Evolutionary conservation across 1,140 invertebrate genomes (phyloP).

Genomic region (Macrotrachela quadricornifera): DNA sequence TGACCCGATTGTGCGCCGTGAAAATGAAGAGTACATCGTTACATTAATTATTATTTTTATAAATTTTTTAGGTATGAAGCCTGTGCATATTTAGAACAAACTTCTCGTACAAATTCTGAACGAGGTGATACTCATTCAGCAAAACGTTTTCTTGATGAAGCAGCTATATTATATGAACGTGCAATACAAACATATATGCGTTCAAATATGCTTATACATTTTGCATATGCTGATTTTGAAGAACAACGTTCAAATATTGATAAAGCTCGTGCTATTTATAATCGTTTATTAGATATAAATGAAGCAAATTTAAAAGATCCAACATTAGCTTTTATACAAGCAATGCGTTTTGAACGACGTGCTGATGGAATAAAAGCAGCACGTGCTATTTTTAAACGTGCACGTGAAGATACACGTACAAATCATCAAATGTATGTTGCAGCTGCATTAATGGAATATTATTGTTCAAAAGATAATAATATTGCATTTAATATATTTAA

Average conservation of each 20-base stretch:
- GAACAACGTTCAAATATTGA: conserved; percentile 21
- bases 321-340: conserved; percentile 55
- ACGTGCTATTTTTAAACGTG: conserved; percentile 73
- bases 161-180: conserved; percentile 72
- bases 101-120: neutral
- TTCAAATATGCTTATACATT: conserved; percentile 77
- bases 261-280: neutral
- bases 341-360: conserved; percentile 90
- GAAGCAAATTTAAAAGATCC: neutral
- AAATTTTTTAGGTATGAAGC: neutral
- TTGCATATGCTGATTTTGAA: conserved; percentile 95
- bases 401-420: conserved; percentile 63
- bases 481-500: conserved; percentile 96
- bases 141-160: conserved; percentile 75
- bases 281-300: neutral
- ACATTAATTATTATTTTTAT: conserved; percentile 10
- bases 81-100: neutral
- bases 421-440: conserved; percentile 82
- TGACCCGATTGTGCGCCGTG: no score
- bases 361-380: conserved; percentile 94
- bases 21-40: conserved; percentile 8
- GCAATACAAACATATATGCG: conserved; percentile 57
- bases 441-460: conserved; percentile 95
- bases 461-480: conserved; percentile 90
- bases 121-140: conserved; percentile 30